Base-by-base conservation (phyloP, 2,888 invertebrate species). In the Merodon equestris region DNA sequence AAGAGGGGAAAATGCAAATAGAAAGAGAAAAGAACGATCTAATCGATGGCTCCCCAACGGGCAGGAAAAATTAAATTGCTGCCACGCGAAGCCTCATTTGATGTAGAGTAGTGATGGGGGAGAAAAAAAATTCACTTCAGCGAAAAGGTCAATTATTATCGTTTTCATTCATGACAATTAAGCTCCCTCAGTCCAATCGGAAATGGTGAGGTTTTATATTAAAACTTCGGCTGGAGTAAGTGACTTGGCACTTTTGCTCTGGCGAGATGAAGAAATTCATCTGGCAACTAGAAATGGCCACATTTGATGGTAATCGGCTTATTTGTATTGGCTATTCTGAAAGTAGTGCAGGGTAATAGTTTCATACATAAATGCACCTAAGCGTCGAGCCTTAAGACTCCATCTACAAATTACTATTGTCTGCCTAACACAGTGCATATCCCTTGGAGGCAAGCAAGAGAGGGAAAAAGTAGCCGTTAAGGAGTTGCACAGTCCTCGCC, bases 151-250 rank as follows among this genome's bases (percentile, higher is more conserved):
- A 70, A 68, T 64, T 75, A 75, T 75, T 27, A 7, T 27, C 63
- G 70, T 70, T 70, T 75, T 68, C 36, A 70, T 64, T 70, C 75
- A 63, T 45, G 63, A 64, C 63, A 75, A 75, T 70, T 70, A 64
- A 70, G 63, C 18, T 34, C 63, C 48, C 45, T 54, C 27, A 56
- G 9, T 36, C 36, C 48, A 50, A 42, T 12, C 9, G 9, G 13
- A n/a, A 9, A 3, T 18, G 47, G 2, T 14, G 4, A 5, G 15
- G 12, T 50, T n/a, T 18, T 50, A 13, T 18, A 54, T 19, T 54
- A 17, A 42, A 50, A 34, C 15, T n/a, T 19, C 27, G 9, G 18
- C 34, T 36, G 19, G 40, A 42, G 27, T 27, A 27, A 27, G 27
- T 27, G 27, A 27, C 7, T 27, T 27, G 2, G 27, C 27, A 27